A percentile compares a stretch with the other conserved stretches of the same genome.
phyloP scores from a whole-genome alignment of 2,113 vertebrate species.

The Carassius gibelio region DNA sequence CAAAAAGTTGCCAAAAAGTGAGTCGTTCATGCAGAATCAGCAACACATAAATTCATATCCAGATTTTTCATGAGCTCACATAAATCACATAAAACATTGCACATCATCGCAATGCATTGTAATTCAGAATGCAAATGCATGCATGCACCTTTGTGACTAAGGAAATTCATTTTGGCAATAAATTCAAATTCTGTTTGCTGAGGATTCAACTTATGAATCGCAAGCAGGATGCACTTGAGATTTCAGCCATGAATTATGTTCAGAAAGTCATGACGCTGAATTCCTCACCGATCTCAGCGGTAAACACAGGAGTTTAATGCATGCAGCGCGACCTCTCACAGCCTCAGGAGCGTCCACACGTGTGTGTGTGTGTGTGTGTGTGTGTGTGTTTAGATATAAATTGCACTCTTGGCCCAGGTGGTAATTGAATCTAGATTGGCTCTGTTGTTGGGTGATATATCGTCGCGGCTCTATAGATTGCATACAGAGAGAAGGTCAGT shows the following conservation, averaged over 20 bases:
- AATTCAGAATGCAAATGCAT: background rate
- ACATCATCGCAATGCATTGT: background rate
- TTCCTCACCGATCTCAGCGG: conserved; percentile 6
- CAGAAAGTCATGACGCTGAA: background rate
- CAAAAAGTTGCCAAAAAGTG: background rate
- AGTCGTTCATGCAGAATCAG: background rate
- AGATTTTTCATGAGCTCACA: background rate
- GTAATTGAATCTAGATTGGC: conserved; percentile 72
- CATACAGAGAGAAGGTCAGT: conserved; percentile 46
- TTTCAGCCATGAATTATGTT: conserved; percentile 10
- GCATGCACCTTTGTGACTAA: background rate
- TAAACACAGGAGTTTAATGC: conserved; percentile 21
- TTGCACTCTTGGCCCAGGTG: conserved; percentile 51
- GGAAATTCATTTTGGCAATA: background rate
- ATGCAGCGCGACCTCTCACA: conserved; percentile 58
- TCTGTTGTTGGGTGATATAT: conserved; percentile 65
- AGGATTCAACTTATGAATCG: conserved; percentile 17
- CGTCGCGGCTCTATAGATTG: conserved; percentile 53
- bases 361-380: background rate
- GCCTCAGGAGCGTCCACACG: conserved; percentile 46
- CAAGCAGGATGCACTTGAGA: background rate
- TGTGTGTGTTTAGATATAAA: conserved; percentile 62
- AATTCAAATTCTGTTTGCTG: background rate
- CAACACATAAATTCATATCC: background rate
- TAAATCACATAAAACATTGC: background rate